Conservation (phyloP, 2,888 invertebrate species). For the Athrips mouffetella region DNA sequence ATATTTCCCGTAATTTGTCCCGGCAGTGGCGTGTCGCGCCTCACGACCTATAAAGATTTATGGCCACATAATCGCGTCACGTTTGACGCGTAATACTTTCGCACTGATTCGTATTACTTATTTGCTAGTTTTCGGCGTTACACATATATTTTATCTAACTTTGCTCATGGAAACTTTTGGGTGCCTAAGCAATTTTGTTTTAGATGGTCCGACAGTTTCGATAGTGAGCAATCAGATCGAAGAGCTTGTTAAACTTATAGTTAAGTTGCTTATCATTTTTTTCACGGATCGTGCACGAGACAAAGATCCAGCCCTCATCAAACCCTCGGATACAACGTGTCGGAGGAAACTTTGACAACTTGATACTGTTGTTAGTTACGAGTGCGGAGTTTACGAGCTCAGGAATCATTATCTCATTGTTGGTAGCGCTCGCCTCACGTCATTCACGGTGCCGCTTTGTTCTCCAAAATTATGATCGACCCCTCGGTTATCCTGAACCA, state of each 20-base stretch:
- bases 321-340: conserved; percentile 39
- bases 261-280: conserved; percentile 15
- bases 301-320: conserved; percentile 44
- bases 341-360: conserved; percentile 53
- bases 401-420: conserved; percentile 71
- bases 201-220: background rate
- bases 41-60: conserved; percentile 40
- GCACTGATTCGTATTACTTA: conserved; percentile 18
- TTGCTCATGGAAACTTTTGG: background rate
- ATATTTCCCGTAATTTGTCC: conserved; percentile 55
- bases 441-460: conserved; percentile 60
- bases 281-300: conserved; percentile 16
- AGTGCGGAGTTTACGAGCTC: conserved; percentile 56
- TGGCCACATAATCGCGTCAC: conserved; percentile 29
- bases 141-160: background rate
- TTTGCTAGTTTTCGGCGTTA: conserved; percentile 18
- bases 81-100: conserved; percentile 20
- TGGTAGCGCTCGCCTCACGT: conserved; percentile 54
- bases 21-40: conserved; percentile 33
- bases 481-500: conserved; percentile 57
- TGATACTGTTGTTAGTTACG: conserved; percentile 45
- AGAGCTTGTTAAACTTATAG: conserved; percentile 11
- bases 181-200: background rate
- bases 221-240: conserved; percentile 5
- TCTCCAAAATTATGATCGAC: conserved; percentile 65